Conservation (phyloP, 1,140 invertebrate genomes). For the Grapholita molesta region DNA sequence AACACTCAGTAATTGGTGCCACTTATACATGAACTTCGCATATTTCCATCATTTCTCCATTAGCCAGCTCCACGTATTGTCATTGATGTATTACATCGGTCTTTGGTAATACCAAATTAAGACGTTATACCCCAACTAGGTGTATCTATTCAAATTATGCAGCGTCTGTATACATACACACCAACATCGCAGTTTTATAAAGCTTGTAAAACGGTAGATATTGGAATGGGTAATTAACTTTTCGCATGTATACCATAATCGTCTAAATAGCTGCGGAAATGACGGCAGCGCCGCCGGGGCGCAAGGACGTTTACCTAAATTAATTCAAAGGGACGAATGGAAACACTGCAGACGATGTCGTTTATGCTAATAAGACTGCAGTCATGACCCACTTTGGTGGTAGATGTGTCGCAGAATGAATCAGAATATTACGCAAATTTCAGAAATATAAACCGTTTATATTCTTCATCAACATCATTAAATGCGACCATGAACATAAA, state of each 20-base stretch:
- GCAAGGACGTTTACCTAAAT: neutral
- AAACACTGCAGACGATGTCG: constrained; percentile 39
- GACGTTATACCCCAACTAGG: too few species aligned
- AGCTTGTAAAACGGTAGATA: too few species aligned
- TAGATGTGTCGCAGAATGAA: constrained; percentile 34
- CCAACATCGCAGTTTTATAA: too few species aligned
- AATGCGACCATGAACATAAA: too few species aligned
- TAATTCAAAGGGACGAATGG: constrained; percentile 11
- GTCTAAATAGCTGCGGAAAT: neutral
- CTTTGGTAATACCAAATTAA: too few species aligned
- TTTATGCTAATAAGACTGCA: constrained; percentile 61
- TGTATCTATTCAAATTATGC: too few species aligned
- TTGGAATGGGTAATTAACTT: constrained; percentile 9
- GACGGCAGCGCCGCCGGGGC: neutral
- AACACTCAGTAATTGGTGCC: neutral
- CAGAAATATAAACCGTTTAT: neutral
- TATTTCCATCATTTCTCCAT: too few species aligned
- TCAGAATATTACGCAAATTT: constrained; percentile 24
- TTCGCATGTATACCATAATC: neutral
- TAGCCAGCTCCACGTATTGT: too few species aligned
- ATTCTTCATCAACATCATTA: too few species aligned
- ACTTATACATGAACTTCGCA: neutral
- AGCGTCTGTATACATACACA: too few species aligned
- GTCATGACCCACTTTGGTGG: constrained; percentile 46
- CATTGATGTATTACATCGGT: too few species aligned